Base-by-base conservation (phyloP, 2,888 invertebrate genomes). In the Poecilobothrus nobilitatus region DNA sequence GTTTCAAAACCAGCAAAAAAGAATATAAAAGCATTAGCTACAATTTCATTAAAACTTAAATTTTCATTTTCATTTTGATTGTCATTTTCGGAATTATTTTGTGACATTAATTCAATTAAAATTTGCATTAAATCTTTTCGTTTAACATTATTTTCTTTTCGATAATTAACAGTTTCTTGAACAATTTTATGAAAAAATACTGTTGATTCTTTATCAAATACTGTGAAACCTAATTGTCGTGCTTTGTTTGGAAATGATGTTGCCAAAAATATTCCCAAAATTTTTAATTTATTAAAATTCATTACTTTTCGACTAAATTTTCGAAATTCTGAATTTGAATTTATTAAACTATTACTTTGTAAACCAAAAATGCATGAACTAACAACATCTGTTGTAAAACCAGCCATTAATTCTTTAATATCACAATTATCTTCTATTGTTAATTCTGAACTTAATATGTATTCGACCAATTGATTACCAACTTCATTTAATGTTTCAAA, bases 1-100 rank as follows among this genome's bases (percentile, higher is more conserved):
- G 84, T 83, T 74, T 84, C 84, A 69, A 79, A 83, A 9, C 84
- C 84, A 68, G 83, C 84, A 3, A 76, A 71, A 70, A 83, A 82
- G 70, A 86, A 84, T 9, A 83, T 75, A 15, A 84, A 78, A 53
- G 84, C 82, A 66, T 86, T 84, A 0, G 84, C 80, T 0, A 81
- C 77, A 1, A 85, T 73, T 27, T 84, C 73, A 6, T 81, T 77
- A 15, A 83, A 76, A 2, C 78, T 76, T n/a, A 33, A 3, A 66
- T 66, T 41, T 22, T 63, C 18, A n/a, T n/a, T n/a, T n/a, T n/a
- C n/a, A n/a, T n/a, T n/a, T n/a, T n/a, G n/a, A n/a, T 27, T 8
- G 63, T 67, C 63, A 20, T 27, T 3, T 68, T 66, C 53, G 12
- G 15, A 65, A 6, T 65, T 4, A 65, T 33, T 34, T 27, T 15